Evolutionary conservation across 2,797 vertebrate genomes (phyloP), one percentile per base, ranked within the genome.

Genomic region (Iguana delicatissima): DNA sequence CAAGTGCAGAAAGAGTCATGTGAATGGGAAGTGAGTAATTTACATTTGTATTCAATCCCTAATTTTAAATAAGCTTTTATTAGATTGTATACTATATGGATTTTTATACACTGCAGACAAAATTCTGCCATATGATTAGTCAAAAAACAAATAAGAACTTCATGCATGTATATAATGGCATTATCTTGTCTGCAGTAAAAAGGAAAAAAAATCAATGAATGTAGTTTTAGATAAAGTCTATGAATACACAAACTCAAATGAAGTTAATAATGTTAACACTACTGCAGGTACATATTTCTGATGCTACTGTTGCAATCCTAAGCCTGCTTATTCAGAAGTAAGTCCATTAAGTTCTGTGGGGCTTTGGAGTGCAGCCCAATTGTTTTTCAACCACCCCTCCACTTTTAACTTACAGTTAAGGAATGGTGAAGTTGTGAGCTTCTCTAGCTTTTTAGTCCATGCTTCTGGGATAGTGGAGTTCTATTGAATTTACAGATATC

Each of bases 21-120:
- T 91, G 18, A 80, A 85, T 57, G 92, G 79, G 93, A 91, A 92
- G 1, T 55, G 85, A 76, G n/a, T 67, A 90, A 87, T 77, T 42
- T 90, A 92, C 89, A 93, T 83, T 92, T 87, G 74, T 69, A 85
- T 83, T 80, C 92, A 89, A 91, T 87, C 26, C 89, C 94, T 92
- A 79, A 76, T 88, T 93, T 62, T 92, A 92, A 94, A 93, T 87
- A 91, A 91, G 93, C 92, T 91, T 93, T 92, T 88, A 86, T 80
- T 38, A 91, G 92, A 93, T 88, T 92, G 93, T 88, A 93, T 94
- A 89, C 88, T 90, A 77, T 92, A 92, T 93, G 88, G 93, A 92
- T 89, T 90, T 92, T 95, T 95, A 93, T 94, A 95, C 92, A 95
- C 87, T 95, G 94, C 79, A 81, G 95, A 89, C 82, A 82, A 87